These are phyloP conservation scores for Cairina moschata DNA, from an alignment of 2,113 vertebrate species.

Conservation along the genomic window DNA sequence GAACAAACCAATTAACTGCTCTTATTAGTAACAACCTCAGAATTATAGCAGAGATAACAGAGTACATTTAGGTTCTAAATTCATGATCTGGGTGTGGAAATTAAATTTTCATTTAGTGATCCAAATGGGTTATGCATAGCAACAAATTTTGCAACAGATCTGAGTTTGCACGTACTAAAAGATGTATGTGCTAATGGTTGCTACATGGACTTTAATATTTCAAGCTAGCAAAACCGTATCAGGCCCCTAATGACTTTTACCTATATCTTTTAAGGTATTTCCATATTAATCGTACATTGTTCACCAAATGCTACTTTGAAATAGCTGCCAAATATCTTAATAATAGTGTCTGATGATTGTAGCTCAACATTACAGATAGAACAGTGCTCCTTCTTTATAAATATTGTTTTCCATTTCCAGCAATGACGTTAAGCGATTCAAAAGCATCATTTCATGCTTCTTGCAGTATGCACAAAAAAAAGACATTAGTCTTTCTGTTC, in stretches of 20 bases:
- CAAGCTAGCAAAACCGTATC: neutral
- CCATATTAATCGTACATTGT: neutral
- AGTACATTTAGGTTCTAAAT: neutral
- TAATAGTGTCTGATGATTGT: neutral
- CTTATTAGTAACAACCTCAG: neutral
- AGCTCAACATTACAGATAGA: neutral
- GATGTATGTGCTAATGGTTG: neutral
- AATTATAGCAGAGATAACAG: neutral
- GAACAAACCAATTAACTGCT: neutral
- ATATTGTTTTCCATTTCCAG: constrained; percentile 14
- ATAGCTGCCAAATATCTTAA: neutral
- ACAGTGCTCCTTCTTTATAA: neutral
- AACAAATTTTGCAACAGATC: neutral
- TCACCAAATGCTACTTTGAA: neutral
- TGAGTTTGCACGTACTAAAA: neutral
- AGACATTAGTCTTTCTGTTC: constrained; percentile 13
- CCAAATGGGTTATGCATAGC: neutral
- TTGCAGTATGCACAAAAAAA: neutral
- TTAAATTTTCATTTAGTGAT: neutral
- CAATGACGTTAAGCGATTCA: neutral
- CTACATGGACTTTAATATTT: neutral
- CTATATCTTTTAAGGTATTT: neutral
- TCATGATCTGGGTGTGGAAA: neutral
- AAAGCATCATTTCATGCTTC: constrained; percentile 25
- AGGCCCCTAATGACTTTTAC: neutral